Percentiles rank a stretch among this genome's conserved stretches.
phyloP scores from a whole-genome alignment of 2,113 vertebrate genomes.

The Chauna torquata region DNA sequence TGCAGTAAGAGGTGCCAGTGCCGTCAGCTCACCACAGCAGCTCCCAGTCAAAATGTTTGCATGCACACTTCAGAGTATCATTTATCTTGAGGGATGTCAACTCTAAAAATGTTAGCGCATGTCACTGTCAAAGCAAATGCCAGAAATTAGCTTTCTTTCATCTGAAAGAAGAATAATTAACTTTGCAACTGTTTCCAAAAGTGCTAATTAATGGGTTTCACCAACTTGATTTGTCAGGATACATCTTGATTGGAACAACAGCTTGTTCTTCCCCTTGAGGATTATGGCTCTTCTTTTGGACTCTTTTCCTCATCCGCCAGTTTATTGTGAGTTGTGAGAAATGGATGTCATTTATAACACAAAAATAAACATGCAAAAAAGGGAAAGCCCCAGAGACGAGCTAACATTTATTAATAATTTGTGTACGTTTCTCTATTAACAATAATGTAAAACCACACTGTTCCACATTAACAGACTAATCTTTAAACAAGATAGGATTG shows the following conservation, averaged over 20 bases:
- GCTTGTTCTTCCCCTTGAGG: slow-evolving; percentile 63
- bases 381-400: background rate
- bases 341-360: slow-evolving; percentile 39
- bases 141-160: slow-evolving; percentile 84
- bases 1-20: slow-evolving; percentile 21
- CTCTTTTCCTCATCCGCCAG: background rate
- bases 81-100: slow-evolving; percentile 83
- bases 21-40: background rate
- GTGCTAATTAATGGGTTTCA: slow-evolving; percentile 86
- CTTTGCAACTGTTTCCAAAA: slow-evolving; percentile 85
- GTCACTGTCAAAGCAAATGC: slow-evolving; percentile 83
- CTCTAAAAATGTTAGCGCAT: slow-evolving; percentile 81
- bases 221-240: slow-evolving; percentile 83
- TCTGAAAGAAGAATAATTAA: slow-evolving; percentile 83
- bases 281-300: slow-evolving; percentile 60
- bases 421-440: slow-evolving; percentile 9
- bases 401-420: slow-evolving; percentile 45
- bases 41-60: slow-evolving; percentile 76
- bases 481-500: background rate
- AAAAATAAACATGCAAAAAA: slow-evolving; percentile 47
- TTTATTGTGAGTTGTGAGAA: slow-evolving; percentile 32
- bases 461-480: background rate
- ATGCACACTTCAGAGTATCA: slow-evolving; percentile 71
- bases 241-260: slow-evolving; percentile 69
- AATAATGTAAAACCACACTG: background rate